Evolutionary conservation across 2,113 vertebrate genomes (phyloP).

Genomic region (Thermophis baileyi): DNA sequence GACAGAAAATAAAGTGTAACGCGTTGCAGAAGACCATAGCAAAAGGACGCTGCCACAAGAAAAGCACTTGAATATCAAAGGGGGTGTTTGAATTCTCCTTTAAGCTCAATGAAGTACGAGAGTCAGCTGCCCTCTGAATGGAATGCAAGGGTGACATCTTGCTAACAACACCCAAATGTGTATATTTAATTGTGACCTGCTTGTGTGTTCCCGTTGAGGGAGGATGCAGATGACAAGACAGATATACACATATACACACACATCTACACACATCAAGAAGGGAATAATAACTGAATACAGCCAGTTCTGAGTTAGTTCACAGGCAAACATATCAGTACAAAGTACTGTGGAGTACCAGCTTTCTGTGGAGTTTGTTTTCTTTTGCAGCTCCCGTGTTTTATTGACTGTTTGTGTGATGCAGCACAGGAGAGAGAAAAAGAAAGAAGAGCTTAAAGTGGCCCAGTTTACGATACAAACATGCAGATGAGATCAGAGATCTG

Average conservation of each 20-base stretch:
- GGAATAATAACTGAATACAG: slow-evolving; percentile 76
- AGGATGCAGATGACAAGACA: slow-evolving; percentile 73
- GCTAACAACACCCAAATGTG: slow-evolving; percentile 50
- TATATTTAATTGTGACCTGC: slow-evolving; percentile 77
- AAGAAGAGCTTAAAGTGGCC: slow-evolving; percentile 66
- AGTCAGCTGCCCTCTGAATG: slow-evolving; percentile 22
- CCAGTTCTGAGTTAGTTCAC: slow-evolving; percentile 74
- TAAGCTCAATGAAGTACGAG: slow-evolving; percentile 31
- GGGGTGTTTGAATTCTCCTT: slow-evolving; percentile 13
- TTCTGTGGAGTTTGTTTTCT: slow-evolving; percentile 80
- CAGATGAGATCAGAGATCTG: slow-evolving; percentile 73
- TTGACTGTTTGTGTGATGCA: slow-evolving; percentile 69
- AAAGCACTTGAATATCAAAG: not conserved
- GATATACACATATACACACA: slow-evolving; percentile 31
- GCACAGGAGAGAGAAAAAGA: slow-evolving; percentile 23
- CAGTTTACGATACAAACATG: slow-evolving; percentile 82
- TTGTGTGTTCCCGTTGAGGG: slow-evolving; percentile 66
- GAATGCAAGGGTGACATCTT: slow-evolving; percentile 35
- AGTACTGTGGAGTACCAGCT: slow-evolving; percentile 71
- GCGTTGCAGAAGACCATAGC: not conserved
- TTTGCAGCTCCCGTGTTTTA: slow-evolving; percentile 74
- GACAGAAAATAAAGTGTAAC: not conserved
- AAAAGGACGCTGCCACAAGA: slow-evolving; percentile 24
- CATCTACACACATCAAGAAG: slow-evolving; percentile 69
- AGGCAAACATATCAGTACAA: slow-evolving; percentile 76